These are phyloP conservation scores for Papilio machaon DNA, from an alignment of 1,140 invertebrate genomes.

Conservation along the genomic window DNA sequence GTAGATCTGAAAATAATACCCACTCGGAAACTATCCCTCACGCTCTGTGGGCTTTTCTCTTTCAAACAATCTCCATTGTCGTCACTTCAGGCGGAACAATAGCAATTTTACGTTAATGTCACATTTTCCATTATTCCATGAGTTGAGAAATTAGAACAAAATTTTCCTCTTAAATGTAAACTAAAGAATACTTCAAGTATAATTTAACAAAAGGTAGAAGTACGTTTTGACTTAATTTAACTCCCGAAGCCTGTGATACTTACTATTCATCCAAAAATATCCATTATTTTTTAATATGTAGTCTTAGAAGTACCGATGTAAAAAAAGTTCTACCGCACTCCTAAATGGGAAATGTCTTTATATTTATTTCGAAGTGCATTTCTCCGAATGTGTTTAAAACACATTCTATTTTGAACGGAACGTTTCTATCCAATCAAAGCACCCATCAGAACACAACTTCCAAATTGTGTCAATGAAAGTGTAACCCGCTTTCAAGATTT, in stretches of 20 bases:
- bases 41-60: conserved; percentile 23
- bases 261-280: background rate
- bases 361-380: background rate
- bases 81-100: conserved; percentile 25
- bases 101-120: conserved; percentile 26
- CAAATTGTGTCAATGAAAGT: conserved; percentile 7
- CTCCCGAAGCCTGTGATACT: background rate
- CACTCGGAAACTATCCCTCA: conserved; percentile 25
- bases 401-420: background rate
- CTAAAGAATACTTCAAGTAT: conserved; percentile 4
- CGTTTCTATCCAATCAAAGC: background rate
- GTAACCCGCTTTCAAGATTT: background rate
- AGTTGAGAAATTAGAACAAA: conserved; percentile 25
- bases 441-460: background rate
- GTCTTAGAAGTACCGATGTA: no score
- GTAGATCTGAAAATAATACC: conserved; percentile 28
- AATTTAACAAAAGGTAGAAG: background rate
- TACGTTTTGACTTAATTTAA: background rate
- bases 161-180: conserved; percentile 18
- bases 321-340: no score
- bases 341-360: background rate
- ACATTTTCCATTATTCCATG: conserved; percentile 19
- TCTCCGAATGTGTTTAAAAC: background rate
- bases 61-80: conserved; percentile 24
- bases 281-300: no score